These are phyloP conservation scores for Galeruca laticollis DNA, from an alignment of 2,888 invertebrate genomes.

Conservation along the genomic window DNA sequence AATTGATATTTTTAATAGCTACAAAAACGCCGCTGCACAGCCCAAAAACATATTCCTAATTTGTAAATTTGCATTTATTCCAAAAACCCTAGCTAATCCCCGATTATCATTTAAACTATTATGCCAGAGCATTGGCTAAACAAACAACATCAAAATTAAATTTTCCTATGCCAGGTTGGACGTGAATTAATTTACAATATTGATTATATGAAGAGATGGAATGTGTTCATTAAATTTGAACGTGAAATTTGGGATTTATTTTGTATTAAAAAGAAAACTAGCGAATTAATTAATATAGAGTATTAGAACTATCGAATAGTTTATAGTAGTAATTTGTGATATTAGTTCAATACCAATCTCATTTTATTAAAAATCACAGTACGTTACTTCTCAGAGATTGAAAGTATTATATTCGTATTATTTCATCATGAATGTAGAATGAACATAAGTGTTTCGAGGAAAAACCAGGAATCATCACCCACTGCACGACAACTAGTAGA, in stretches of 20 bases:
- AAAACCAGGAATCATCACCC: too few species aligned
- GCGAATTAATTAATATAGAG: background rate
- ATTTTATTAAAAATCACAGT: too few species aligned
- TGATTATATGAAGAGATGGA: constrained; percentile 7
- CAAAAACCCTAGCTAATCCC: constrained; percentile 44
- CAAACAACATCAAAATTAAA: constrained; percentile 46
- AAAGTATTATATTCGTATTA: too few species aligned
- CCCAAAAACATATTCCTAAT: constrained; percentile 16
- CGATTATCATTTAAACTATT: constrained; percentile 47
- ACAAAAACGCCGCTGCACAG: constrained; percentile 10
- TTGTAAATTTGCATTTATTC: constrained; percentile 45
- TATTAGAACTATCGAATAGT: too few species aligned
- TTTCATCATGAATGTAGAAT: too few species aligned
- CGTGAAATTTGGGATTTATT: background rate
- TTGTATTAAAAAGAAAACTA: background rate
- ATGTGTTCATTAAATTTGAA: constrained; percentile 4
- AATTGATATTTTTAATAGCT: constrained; percentile 29
- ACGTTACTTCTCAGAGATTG: too few species aligned
- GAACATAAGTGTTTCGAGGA: too few species aligned
- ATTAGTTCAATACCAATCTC: too few species aligned
- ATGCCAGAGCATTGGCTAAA: constrained; percentile 39
- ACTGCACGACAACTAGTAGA: too few species aligned
- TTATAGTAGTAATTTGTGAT: too few species aligned
- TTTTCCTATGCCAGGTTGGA: constrained; percentile 35
- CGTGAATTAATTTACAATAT: constrained; percentile 25